Evolutionary conservation across 2,797 vertebrate species (phyloP), one percentile per base, ranked within the genome.

Genomic region (Peromyscus eremicus): DNA sequence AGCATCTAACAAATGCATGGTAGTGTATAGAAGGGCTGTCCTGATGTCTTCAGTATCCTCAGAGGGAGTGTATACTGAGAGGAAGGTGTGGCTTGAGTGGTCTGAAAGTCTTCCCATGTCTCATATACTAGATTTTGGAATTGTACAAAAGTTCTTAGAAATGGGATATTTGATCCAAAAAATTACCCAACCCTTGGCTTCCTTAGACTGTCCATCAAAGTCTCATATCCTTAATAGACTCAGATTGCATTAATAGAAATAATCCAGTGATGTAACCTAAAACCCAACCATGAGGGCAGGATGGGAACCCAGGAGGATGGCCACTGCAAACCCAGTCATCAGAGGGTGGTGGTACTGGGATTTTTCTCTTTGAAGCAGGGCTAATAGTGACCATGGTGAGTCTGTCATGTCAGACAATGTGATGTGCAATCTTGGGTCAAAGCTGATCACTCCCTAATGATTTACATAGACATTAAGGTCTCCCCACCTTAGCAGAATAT

Each of bases 191-290:
- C 23, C 14, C 32, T 3, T 16, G 91, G 75, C 60, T 64, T 89
- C 32, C 40, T 55, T 32, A 21, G 87, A 16, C 23, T 37, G 19
- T 85, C 21, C 4, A 79, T 70, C 80, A 40, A 79, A 55, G 46
- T 19, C 14, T 4, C 1, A 17, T 0, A 0, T 25, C 12, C 4
- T 3, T 62, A 52, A 5, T 12, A 57, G n/a, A 66, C n/a, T 92
- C 52, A 60, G 7, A n/a, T 55, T 91, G 37, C 23, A 73, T 55
- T 81, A 40, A 32, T 83, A 66, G 88, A 89, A 40, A 23, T 8
- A 21, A 89, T 46, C 34, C 49, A 37, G 43, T 32, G 29, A 66
- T 43, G 34, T 70, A 70, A 32, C 34, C 40, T 55, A 62, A 91
- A 81, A 21, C n/a, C 83, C 66, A n/a, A 37, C 66, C 27, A 0